phyloP scores from a whole-genome alignment of 2,888 invertebrate species.

The Aspidapion aeneum region DNA sequence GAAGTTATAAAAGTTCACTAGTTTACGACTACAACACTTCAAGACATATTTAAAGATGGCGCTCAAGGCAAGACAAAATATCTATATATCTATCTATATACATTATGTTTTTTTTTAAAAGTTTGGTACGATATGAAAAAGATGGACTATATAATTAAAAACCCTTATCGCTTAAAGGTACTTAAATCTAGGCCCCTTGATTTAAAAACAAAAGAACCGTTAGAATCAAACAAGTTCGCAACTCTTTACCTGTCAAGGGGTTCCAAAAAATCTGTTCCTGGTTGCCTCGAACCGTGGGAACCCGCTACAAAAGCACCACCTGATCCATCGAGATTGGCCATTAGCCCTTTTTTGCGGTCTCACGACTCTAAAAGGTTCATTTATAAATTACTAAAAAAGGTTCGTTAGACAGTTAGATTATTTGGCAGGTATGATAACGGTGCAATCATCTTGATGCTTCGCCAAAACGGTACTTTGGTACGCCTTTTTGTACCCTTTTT shows the following conservation, averaged over 20 bases:
- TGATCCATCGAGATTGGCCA: background rate
- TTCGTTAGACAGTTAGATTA: background rate
- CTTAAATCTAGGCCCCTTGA: too few species aligned
- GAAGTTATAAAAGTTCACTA: too few species aligned
- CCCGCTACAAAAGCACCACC: background rate
- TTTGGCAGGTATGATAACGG: background rate
- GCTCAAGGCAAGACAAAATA: too few species aligned
- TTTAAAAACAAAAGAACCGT: too few species aligned
- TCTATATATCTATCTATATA: too few species aligned
- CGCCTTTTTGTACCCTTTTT: background rate
- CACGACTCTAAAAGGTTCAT: background rate
- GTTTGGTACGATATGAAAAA: too few species aligned
- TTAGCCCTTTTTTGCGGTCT: background rate
- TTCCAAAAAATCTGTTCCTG: background rate
- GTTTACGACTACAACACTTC: too few species aligned
- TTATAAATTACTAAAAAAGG: background rate
- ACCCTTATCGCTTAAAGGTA: too few species aligned
- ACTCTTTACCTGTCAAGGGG: background rate
- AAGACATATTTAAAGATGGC: too few species aligned
- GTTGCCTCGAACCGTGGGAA: background rate
- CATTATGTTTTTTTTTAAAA: too few species aligned
- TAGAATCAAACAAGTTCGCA: background rate
- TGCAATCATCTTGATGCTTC: too few species aligned
- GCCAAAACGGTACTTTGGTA: background rate
- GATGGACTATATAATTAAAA: too few species aligned